Conservation (phyloP, 23 tunicate species). For the Corella eumyota region DNA sequence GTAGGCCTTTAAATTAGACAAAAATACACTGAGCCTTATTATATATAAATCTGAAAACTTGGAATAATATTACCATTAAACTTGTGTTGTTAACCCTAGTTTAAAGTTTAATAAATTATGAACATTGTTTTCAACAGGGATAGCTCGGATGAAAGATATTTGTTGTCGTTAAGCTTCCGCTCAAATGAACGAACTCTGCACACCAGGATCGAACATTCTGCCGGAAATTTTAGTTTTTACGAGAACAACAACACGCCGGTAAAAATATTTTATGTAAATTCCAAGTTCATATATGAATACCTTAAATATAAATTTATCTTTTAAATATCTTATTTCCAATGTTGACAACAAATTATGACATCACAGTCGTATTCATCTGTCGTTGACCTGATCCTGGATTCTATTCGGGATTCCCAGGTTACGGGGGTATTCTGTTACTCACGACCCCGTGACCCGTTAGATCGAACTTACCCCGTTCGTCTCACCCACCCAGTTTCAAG, state of each 20-base stretch:
- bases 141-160: slow-evolving; percentile 76
- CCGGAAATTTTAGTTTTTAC: slow-evolving; percentile 74
- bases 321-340: background rate
- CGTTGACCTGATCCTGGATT: slow-evolving; percentile 53
- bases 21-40: too few relatives aligned
- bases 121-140: slow-evolving; percentile 26
- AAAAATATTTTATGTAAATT: background rate
- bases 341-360: too few relatives aligned
- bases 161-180: slow-evolving; percentile 78
- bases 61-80: too few relatives aligned
- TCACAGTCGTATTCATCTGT: slow-evolving; percentile 56
- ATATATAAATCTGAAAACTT: too few relatives aligned
- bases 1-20: too few relatives aligned
- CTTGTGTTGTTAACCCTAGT: too few relatives aligned
- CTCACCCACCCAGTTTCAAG: slow-evolving; percentile 64
- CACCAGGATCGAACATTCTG: slow-evolving; percentile 77
- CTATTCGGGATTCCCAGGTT: slow-evolving; percentile 60
- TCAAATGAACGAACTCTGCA: slow-evolving; percentile 70
- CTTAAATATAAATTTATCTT: background rate
- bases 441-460: slow-evolving; percentile 20
- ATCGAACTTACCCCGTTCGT: slow-evolving; percentile 50
- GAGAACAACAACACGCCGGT: slow-evolving; percentile 32
- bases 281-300: background rate
- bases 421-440: slow-evolving; percentile 72
- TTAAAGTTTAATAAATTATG: too few relatives aligned